Conservation (phyloP, 1,140 invertebrate species). For the Neodiprion pinetum region DNA sequence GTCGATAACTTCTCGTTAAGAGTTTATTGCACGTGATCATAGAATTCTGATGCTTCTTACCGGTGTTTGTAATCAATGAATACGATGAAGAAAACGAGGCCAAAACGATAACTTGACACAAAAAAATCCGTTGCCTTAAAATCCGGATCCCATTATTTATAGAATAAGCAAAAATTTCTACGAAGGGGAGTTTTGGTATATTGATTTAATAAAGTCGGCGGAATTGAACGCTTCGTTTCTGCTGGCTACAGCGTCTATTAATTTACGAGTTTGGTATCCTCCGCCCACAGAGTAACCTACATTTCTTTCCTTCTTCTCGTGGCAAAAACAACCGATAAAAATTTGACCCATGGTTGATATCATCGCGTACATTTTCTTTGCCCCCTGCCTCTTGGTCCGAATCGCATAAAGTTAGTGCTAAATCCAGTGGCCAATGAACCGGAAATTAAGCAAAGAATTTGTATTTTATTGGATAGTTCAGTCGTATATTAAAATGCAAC, state of each 20-base stretch:
- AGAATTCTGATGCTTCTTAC: no score
- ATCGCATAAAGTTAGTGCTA: not conserved
- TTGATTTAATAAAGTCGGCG: not conserved
- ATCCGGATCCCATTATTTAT: not conserved
- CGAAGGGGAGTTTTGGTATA: not conserved
- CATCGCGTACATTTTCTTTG: not conserved
- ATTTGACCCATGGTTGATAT: not conserved
- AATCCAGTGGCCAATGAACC: not conserved
- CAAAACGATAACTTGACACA: no score
- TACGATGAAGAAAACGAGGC: no score
- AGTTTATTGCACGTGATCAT: not conserved
- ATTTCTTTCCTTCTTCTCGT: no score
- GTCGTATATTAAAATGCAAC: no score
- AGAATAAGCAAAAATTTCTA: not conserved
- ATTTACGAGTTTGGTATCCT: not conserved
- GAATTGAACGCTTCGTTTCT: not conserved
- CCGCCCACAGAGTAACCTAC: no score
- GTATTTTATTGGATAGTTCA: no score
- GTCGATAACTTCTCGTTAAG: not conserved
- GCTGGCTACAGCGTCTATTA: conserved; percentile 1
- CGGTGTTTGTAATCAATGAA: no score
- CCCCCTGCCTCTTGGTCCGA: not conserved
- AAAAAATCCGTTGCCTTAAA: no score
- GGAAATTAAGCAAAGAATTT: not conserved
- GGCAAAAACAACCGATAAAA: not conserved